phyloP scores from a whole-genome alignment of 2,113 vertebrate genomes.

The Megaceryle maxima region DNA sequence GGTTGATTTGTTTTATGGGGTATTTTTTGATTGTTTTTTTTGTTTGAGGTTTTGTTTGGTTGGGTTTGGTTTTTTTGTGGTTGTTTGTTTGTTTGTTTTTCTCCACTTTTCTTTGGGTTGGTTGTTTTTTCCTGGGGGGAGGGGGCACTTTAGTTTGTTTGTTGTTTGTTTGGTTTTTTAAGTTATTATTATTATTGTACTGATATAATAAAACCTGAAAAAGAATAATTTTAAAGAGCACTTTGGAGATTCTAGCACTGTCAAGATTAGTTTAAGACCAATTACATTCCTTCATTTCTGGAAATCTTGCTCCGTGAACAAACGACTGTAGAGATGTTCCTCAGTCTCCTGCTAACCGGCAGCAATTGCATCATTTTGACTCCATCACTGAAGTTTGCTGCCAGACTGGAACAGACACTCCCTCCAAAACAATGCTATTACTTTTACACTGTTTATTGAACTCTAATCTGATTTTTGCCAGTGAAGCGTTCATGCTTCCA shows the following conservation, averaged over 20 bases:
- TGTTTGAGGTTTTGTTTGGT: too few species aligned
- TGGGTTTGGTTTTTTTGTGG: not conserved
- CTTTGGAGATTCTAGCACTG: not conserved
- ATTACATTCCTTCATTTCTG: not conserved
- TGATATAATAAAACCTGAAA: not conserved
- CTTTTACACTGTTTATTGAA: constrained; percentile 35
- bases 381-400: not conserved
- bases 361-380: not conserved
- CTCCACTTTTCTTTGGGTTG: too few species aligned
- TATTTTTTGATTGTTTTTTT: not conserved
- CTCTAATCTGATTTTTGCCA: not conserved
- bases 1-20: too few species aligned
- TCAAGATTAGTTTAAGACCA: not conserved
- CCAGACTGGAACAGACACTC: not conserved
- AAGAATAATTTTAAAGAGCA: not conserved
- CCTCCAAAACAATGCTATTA: constrained; percentile 23
- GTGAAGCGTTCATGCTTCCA: not conserved
- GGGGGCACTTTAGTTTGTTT: not conserved
- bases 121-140: too few species aligned
- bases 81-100: too few species aligned
- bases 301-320: not conserved
- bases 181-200: not conserved
- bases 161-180: not conserved
- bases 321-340: not conserved
- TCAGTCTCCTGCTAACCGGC: not conserved